Evolutionary conservation across 2,888 invertebrate genomes (phyloP).

Genomic region (Ectemnius cavifrons): DNA sequence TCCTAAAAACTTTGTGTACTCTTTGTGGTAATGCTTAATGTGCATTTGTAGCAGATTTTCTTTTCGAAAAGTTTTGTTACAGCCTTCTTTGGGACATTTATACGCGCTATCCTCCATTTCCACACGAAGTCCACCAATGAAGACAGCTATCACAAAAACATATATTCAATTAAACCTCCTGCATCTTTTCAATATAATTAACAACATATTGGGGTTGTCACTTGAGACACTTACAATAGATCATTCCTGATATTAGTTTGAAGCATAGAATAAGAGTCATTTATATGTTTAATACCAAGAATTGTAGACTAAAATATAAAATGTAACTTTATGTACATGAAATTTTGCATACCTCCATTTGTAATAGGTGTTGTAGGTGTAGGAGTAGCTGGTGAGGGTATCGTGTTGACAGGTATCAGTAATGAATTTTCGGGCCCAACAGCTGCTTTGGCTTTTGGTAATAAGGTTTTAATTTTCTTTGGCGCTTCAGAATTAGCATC

Average conservation of each 20-base stretch:
- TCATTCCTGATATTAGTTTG: conserved; percentile 57
- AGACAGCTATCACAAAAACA: conserved; percentile 80
- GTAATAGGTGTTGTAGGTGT: conserved; percentile 60
- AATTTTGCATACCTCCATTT: conserved; percentile 65
- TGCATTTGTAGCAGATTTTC: conserved; percentile 95
- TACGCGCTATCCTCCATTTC: conserved; percentile 84
- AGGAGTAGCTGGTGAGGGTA: conserved; percentile 37
- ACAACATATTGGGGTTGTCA: background rate
- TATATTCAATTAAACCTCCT: conserved; percentile 8
- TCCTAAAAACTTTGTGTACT: conserved; percentile 87
- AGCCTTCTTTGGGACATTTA: conserved; percentile 89
- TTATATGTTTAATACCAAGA: background rate
- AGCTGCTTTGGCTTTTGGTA: conserved; percentile 70
- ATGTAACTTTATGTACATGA: conserved; percentile 28
- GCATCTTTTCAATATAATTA: background rate
- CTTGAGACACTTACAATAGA: conserved; percentile 67
- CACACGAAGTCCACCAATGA: conserved; percentile 78
- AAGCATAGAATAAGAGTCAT: conserved; percentile 32
- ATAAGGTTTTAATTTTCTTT: conserved; percentile 74
- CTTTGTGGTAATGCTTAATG: conserved; percentile 95
- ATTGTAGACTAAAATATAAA: conserved; percentile 16
- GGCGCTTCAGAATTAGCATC: conserved; percentile 59
- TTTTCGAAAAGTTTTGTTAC: conserved; percentile 93
- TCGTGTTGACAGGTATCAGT: conserved; percentile 28
- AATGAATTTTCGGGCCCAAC: conserved; percentile 50